phyloP scores from a whole-genome alignment of 53 echinoderm and acorn worm species.

The Apostichopus leukothele region DNA sequence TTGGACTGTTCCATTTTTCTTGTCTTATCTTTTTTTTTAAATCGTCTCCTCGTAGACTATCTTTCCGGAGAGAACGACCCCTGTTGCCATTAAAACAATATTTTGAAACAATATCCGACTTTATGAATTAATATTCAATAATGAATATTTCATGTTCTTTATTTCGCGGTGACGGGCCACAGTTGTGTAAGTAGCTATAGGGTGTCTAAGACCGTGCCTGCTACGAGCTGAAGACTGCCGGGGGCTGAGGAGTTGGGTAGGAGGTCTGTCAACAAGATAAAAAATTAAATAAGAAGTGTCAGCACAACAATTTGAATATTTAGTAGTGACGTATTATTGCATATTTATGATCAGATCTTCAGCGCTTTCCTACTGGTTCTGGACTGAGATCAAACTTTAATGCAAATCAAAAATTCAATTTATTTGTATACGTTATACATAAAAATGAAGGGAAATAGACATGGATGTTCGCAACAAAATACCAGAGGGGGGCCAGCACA shows the following conservation, averaged over 20 bases:
- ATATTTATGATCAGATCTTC: background rate
- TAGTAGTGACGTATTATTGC: background rate
- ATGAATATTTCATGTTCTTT: background rate
- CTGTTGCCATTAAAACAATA: background rate
- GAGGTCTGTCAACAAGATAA: background rate
- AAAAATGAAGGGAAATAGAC: too few species aligned
- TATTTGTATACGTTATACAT: too few species aligned
- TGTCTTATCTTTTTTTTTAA: background rate
- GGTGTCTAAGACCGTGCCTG: too few species aligned
- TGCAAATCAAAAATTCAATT: too few species aligned
- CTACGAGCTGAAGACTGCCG: too few species aligned
- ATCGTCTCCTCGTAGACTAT: background rate
- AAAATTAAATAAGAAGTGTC: background rate
- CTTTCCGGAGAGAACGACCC: background rate
- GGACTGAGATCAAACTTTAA: too few species aligned
- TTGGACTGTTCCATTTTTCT: slow-evolving; percentile 7
- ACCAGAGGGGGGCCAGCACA: too few species aligned
- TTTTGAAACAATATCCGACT: background rate
- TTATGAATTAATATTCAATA: background rate
- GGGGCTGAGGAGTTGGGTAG: background rate
- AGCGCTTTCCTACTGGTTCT: background rate
- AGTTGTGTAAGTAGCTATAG: too few species aligned
- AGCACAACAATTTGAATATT: background rate
- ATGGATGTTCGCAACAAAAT: too few species aligned
- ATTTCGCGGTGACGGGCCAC: too few species aligned